A percentile compares a stretch with the other conserved stretches of the same genome.
phyloP scores from a whole-genome alignment of 1,140 invertebrate genomes.

The Diabrotica virgifera region DNA sequence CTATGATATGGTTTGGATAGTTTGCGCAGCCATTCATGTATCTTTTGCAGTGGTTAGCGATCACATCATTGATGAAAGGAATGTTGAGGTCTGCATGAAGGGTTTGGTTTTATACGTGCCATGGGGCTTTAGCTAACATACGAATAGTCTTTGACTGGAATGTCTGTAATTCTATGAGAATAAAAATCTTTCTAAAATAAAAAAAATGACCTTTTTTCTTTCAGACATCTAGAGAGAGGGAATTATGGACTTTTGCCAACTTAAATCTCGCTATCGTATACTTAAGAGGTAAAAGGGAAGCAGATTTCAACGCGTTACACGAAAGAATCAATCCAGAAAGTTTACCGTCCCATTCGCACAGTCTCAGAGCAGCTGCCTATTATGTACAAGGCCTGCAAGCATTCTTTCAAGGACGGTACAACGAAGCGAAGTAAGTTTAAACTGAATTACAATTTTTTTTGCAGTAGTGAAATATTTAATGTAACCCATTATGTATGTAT shows the following conservation, averaged over 20 bases:
- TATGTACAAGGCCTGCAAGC: slow-evolving; percentile 95
- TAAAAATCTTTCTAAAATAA: slow-evolving; percentile 14
- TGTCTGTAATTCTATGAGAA: too few species aligned
- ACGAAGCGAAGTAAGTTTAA: slow-evolving; percentile 89
- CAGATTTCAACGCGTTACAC: slow-evolving; percentile 80
- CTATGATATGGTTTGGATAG: too few species aligned
- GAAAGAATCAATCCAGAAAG: slow-evolving; percentile 87
- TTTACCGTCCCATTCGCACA: slow-evolving; percentile 80
- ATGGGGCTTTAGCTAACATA: too few species aligned
- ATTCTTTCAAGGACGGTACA: slow-evolving; percentile 93
- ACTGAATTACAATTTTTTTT: background rate
- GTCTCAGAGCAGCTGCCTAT: slow-evolving; percentile 86
- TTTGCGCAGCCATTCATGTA: too few species aligned
- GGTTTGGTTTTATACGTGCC: too few species aligned
- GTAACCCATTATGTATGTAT: too few species aligned
- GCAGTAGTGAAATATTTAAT: background rate
- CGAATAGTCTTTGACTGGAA: too few species aligned
- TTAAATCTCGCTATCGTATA: slow-evolving; percentile 96
- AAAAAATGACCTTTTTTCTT: too few species aligned
- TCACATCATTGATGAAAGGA: too few species aligned
- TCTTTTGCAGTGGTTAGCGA: too few species aligned
- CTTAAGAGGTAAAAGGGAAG: slow-evolving; percentile 81
- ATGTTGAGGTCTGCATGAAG: too few species aligned
- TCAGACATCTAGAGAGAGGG: slow-evolving; percentile 80
- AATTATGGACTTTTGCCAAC: slow-evolving; percentile 92